Conservation (phyloP, 2,888 invertebrate genomes). For the Apotomis betuletana region DNA sequence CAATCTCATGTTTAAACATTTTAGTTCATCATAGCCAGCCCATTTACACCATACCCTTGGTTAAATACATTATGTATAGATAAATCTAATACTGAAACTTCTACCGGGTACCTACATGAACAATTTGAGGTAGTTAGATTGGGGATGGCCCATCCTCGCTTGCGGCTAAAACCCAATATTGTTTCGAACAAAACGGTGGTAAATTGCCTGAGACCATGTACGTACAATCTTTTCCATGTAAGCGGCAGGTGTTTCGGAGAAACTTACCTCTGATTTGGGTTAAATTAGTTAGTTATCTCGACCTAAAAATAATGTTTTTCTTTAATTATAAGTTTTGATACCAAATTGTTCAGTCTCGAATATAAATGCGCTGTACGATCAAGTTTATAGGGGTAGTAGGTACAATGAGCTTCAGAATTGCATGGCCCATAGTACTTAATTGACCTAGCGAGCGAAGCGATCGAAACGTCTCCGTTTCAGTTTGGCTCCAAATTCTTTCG, state of each 20-base stretch:
- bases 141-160: constrained; percentile 67
- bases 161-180: constrained; percentile 64
- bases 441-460: no score
- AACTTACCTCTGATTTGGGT: constrained; percentile 26
- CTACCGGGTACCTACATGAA: constrained; percentile 43
- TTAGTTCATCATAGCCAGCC: neutral
- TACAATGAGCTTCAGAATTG: no score
- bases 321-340: no score
- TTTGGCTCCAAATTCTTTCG: no score
- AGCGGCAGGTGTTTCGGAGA: constrained; percentile 21
- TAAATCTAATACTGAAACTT: constrained; percentile 35
- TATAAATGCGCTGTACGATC: no score
- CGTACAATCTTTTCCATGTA: constrained; percentile 34
- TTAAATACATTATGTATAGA: constrained; percentile 11
- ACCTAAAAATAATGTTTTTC: no score
- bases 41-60: constrained; percentile 8
- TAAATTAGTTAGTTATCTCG: neutral
- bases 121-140: constrained; percentile 66
- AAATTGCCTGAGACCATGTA: constrained; percentile 28
- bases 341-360: no score
- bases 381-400: no score
- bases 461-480: no score
- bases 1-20: neutral
- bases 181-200: constrained; percentile 63
- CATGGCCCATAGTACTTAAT: no score